phyloP scores from a whole-genome alignment of 2,888 invertebrate genomes.

The Xanthostigma xanthostigma region DNA sequence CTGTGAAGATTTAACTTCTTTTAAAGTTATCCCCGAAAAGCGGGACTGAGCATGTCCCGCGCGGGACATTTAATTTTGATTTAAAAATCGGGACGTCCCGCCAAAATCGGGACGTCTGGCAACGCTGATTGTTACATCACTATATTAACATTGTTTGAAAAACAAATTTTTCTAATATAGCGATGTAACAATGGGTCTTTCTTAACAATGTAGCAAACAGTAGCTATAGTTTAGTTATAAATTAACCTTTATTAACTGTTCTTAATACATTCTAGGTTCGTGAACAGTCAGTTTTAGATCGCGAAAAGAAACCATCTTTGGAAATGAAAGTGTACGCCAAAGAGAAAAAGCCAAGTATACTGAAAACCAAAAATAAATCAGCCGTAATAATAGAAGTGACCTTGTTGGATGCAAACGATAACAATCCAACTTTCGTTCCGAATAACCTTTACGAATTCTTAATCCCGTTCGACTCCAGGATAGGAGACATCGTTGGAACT shows the following conservation, averaged over 20 bases:
- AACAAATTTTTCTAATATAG: too few species aligned
- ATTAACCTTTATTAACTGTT: neutral
- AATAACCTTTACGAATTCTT: constrained; percentile 70
- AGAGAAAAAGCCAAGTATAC: constrained; percentile 57
- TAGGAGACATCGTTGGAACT: constrained; percentile 61
- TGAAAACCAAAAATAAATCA: constrained; percentile 35
- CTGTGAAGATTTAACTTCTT: too few species aligned
- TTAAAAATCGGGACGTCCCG: too few species aligned
- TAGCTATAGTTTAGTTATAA: too few species aligned
- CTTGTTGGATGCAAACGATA: constrained; percentile 79
- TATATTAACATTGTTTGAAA: too few species aligned
- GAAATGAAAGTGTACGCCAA: constrained; percentile 64
- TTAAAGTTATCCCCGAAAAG: too few species aligned
- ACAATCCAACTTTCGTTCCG: constrained; percentile 73
- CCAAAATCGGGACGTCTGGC: too few species aligned
- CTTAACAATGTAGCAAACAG: too few species aligned
- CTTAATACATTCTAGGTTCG: constrained; percentile 20
- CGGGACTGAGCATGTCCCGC: too few species aligned
- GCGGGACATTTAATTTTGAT: too few species aligned
- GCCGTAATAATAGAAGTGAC: constrained; percentile 67
- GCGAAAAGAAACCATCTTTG: constrained; percentile 58
- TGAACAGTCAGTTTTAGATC: constrained; percentile 56
- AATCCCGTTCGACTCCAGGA: constrained; percentile 44
- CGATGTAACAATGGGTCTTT: too few species aligned
- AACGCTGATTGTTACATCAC: too few species aligned